phyloP scores from a whole-genome alignment of 2,888 invertebrate genomes.

The Pristionchus maxplancki region DNA sequence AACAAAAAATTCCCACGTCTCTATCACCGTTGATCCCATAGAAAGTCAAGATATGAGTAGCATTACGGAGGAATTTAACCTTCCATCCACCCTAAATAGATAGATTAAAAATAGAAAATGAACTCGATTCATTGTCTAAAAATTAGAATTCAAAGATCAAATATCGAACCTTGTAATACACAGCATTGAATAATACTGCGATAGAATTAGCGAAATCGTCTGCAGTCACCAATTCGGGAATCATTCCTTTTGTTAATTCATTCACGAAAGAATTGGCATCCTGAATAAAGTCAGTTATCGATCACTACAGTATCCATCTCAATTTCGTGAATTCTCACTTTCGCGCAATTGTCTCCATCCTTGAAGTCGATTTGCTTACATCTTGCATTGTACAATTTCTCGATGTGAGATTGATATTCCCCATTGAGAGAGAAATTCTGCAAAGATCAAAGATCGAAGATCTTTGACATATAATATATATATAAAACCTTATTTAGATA shows the following conservation, averaged over 20 bases:
- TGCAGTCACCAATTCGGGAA: conserved; percentile 85
- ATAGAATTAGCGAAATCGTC: conserved; percentile 77
- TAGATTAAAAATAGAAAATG: neutral
- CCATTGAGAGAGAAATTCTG: conserved; percentile 55
- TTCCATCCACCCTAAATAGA: conserved; percentile 75
- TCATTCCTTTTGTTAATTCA: conserved; percentile 87
- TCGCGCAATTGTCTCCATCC: conserved; percentile 79
- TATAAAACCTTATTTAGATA: neutral
- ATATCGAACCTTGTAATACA: conserved; percentile 79
- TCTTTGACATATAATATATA: no score
- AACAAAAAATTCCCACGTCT: conserved; percentile 47
- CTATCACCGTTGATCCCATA: conserved; percentile 78
- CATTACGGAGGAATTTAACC: conserved; percentile 82
- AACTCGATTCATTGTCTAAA: no score
- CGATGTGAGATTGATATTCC: conserved; percentile 53
- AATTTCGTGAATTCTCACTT: conserved; percentile 55
- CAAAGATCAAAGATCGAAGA: neutral
- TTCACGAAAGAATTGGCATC: conserved; percentile 90
- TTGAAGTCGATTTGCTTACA: conserved; percentile 60
- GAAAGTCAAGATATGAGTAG: conserved; percentile 84
- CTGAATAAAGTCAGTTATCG: conserved; percentile 58
- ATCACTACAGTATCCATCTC: neutral
- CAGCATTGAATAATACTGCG: conserved; percentile 80
- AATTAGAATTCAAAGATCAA: neutral
- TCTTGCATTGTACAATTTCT: conserved; percentile 56